Conservation (phyloP, 2,113 vertebrate species). For the Phoenicopterus ruber region DNA sequence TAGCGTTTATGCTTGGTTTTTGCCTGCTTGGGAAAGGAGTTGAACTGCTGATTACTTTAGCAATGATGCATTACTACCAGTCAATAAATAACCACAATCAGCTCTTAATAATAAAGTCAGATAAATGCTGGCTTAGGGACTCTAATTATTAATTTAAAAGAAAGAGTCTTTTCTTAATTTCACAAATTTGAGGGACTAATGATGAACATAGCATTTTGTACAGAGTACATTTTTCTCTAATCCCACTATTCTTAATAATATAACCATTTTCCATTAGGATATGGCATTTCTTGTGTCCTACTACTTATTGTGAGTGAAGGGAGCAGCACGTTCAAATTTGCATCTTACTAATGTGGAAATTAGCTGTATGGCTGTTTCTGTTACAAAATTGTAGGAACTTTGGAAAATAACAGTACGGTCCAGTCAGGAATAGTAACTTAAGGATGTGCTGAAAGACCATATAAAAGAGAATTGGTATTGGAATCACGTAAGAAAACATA, state of each 20-base stretch:
- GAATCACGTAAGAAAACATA: not conserved
- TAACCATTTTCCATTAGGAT: not conserved
- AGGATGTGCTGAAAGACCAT: not conserved
- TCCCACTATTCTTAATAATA: not conserved
- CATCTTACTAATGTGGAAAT: not conserved
- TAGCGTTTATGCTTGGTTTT: not conserved
- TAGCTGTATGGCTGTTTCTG: not conserved
- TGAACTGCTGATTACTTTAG: not conserved
- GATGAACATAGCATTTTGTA: not conserved
- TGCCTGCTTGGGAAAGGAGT: not conserved
- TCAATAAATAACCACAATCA: not conserved
- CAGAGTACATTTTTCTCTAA: not conserved
- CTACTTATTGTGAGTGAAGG: not conserved
- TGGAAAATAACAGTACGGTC: not conserved
- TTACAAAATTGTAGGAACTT: not conserved
- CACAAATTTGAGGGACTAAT: not conserved
- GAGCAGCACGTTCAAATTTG: not conserved
- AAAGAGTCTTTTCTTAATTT: not conserved
- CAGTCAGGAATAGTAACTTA: not conserved
- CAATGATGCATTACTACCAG: not conserved
- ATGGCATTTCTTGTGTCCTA: not conserved
- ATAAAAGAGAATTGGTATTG: not conserved
- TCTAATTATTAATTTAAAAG: not conserved
- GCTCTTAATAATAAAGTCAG: not conserved
- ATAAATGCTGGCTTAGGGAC: not conserved